Evolutionary conservation across 30 jellyfish, hydroid and myxozoan species (phyloP), one percentile per base, ranked within the genome.

Genomic region (Catostylus mosaicus): DNA sequence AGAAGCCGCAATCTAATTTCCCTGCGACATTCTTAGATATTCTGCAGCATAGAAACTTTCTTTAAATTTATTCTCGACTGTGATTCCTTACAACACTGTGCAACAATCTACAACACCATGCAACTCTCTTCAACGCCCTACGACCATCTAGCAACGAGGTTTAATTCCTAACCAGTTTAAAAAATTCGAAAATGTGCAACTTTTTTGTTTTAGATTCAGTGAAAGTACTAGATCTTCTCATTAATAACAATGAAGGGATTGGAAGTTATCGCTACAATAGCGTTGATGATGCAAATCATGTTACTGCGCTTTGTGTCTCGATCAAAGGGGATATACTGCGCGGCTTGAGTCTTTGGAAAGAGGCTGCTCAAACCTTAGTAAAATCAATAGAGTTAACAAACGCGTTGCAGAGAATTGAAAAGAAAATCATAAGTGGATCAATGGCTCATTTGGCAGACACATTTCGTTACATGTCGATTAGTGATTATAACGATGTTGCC

Each of bases 381-480:
- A 50, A 68, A 40, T 51, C 92, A 16, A 82, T 82, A 54, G 77
- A 76, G 3, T 38, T 76, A 20, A 54, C 77, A 24, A 67, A 82
- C 37, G 34, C 67, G 37, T 24, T 82, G 30, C 66, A 65, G 56
- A 65, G 75, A 45, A 32, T 62, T 31, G 82, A 48, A 33, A 72
- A 82, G 74, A 82, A 67, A 56, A 82, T 33, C 48, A 60, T 73
- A 8, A 37, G 85, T 57, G 85, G 76, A 38, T 82, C 92, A 3
- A 82, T 67, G 85, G 73, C 92, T 0, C 92, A 57, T 20, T 33
- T 82, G 52, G 84, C 92, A 22, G 85, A 82, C 24, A 38, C 85
- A n/a, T 82, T 82, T 67, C 92, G 81, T 34, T 82, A 82, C 22
- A 82, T 82, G 80, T 56, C 92, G n/a, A 22, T 82, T 31, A 37